Percentiles rank a stretch among this genome's conserved stretches.
Conservation (phyloP, 2,888 invertebrate genomes). For the Zele albiditarsus region DNA sequence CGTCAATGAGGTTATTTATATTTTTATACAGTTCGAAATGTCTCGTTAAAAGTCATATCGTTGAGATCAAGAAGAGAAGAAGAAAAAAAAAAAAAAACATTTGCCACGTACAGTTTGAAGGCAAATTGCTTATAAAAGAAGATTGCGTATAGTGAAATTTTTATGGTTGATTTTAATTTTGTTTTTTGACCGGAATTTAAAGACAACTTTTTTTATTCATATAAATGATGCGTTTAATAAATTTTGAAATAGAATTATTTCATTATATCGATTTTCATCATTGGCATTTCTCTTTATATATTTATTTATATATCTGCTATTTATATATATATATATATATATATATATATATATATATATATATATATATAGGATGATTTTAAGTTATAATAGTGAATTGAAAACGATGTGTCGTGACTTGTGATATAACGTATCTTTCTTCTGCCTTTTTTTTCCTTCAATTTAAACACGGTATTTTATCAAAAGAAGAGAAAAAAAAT, state of each 20-base stretch:
- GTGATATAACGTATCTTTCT: background rate
- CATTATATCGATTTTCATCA: background rate
- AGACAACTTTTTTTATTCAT: background rate
- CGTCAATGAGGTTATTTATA: background rate
- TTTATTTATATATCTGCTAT: background rate
- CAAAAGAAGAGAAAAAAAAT: background rate
- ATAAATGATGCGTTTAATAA: background rate
- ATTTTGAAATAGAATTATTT: slow-evolving; percentile 5
- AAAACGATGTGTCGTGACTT: background rate
- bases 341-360: background rate
- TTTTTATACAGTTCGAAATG: too few species aligned
- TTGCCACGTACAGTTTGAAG: too few species aligned
- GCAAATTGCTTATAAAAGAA: too few species aligned
- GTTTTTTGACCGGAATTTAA: too few species aligned
- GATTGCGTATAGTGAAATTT: too few species aligned
- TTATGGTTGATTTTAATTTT: too few species aligned
- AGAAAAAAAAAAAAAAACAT: too few species aligned
- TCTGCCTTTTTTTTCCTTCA: background rate
- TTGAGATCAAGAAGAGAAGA: too few species aligned
- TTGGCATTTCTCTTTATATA: background rate
- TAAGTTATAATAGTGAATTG: background rate
- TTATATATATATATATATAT: background rate
- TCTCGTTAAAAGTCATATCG: too few species aligned
- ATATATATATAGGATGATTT: background rate
- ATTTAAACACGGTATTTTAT: background rate